phyloP scores from a whole-genome alignment of 2,888 invertebrate species.

The Metalampra italica region DNA sequence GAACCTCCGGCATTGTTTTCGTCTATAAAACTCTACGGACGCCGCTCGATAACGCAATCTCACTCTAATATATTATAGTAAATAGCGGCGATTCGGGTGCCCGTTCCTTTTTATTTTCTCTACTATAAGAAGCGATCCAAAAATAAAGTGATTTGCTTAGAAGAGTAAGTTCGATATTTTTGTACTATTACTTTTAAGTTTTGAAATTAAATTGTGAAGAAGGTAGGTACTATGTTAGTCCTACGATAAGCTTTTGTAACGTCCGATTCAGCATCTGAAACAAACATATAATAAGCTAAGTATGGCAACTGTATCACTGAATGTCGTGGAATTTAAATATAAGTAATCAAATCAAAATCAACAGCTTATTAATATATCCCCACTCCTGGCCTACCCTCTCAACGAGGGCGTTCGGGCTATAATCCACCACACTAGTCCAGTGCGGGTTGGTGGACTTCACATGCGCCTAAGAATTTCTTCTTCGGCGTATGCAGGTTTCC shows the following conservation, averaged over 20 bases:
- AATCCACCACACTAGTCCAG: too few relatives aligned
- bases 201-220: constrained; percentile 23
- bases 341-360: too few relatives aligned
- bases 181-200: constrained; percentile 49
- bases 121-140: constrained; percentile 27
- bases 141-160: constrained; percentile 29
- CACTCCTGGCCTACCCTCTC: too few relatives aligned
- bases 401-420: too few relatives aligned
- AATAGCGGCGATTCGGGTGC: constrained; percentile 43
- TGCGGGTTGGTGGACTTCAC: too few relatives aligned
- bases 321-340: too few relatives aligned
- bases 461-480: too few relatives aligned
- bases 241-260: constrained; percentile 50
- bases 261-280: constrained; percentile 75
- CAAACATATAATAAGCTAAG: constrained; percentile 34
- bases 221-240: constrained; percentile 39
- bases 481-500: too few relatives aligned
- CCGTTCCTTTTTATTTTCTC: constrained; percentile 24
- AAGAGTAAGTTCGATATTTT: constrained; percentile 64
- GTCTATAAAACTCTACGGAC: constrained; percentile 49
- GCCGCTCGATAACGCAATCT: constrained; percentile 56
- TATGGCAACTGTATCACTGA: too few relatives aligned
- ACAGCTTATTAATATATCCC: too few relatives aligned
- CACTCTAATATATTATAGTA: constrained; percentile 53
- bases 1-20: constrained; percentile 69